These are phyloP conservation scores for Spodoptera littoralis DNA, from an alignment of 2,888 invertebrate genomes.

Conservation along the genomic window DNA sequence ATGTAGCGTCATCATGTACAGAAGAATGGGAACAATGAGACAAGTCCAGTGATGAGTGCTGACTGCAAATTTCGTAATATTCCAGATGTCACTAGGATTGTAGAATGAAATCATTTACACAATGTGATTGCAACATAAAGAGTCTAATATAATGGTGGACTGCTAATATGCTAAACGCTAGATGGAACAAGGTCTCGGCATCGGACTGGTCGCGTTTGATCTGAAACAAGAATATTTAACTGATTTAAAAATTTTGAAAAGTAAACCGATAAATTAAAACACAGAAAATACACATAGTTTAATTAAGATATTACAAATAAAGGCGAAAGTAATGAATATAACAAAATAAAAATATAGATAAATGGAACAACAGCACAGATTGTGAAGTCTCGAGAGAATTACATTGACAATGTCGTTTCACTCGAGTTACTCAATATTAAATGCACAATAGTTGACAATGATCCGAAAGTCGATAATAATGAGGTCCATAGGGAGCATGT, in stretches of 20 bases:
- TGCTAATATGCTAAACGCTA: slow-evolving; percentile 51
- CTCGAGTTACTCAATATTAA: slow-evolving; percentile 33
- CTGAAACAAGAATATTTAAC: slow-evolving; percentile 76
- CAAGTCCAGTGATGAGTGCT: slow-evolving; percentile 71
- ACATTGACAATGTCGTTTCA: slow-evolving; percentile 18
- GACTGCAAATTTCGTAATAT: slow-evolving; percentile 72
- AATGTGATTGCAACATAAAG: slow-evolving; percentile 71
- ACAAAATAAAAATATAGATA: neutral
- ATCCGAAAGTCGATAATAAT: slow-evolving; percentile 50
- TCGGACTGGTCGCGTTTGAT: slow-evolving; percentile 72
- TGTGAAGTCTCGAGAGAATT: slow-evolving; percentile 24
- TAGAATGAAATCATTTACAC: slow-evolving; percentile 32
- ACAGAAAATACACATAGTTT: neutral
- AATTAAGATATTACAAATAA: neutral
- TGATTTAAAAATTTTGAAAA: slow-evolving; percentile 28
- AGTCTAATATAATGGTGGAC: slow-evolving; percentile 68
- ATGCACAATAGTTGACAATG: slow-evolving; percentile 43
- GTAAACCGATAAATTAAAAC: slow-evolving; percentile 1
- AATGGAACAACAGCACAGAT: slow-evolving; percentile 9
- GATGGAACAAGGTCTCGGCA: slow-evolving; percentile 62
- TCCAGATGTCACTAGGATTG: slow-evolving; percentile 61
- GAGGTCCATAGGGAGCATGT: slow-evolving; percentile 42
- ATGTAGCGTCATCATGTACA: slow-evolving; percentile 75
- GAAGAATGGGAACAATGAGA: slow-evolving; percentile 41
- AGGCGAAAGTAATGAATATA: neutral